Base-by-base conservation (phyloP, 2,797 vertebrate genomes). In the Sebastes taczanowskii region DNA sequence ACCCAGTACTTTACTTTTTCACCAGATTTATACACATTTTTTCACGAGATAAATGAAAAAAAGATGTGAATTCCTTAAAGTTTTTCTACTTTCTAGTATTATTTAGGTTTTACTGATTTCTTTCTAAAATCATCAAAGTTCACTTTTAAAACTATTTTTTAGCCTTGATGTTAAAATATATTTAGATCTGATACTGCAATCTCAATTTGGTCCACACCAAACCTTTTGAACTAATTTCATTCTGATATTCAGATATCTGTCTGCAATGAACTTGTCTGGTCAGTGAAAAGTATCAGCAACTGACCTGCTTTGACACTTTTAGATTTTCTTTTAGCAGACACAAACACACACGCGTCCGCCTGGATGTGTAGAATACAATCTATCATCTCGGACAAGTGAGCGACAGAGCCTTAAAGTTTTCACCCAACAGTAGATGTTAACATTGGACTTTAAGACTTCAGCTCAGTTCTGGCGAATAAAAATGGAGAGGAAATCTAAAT, bases 191-290 rank as follows among this genome's bases (percentile, higher is more conserved):
- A 49, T 49, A 20, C 46, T 49, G 46, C 46, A 53, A 22, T 53
- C 0, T 22, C 8, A 53, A 22, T 53, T n/a, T 53, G 49, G 49
- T 52, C 20, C 0, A 18, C 0, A 46, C 42, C 7, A 46, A 6
- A 46, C 16, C 42, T 46, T 46, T n/a, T 52, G 8, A 52, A 52
- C 20, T 9, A 4, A 52, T n/a, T 52, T n/a, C 0, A 52, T 52
- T 52, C 7, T 52, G 0, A 42, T n/a, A n/a, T 52, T 52, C 49
- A 52, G 20, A 20, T n/a, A 52, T n/a, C 49, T n/a, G 9, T 53
- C 52, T 22, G 46, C 46, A 49, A 49, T 49, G 46, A 49, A 20
- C 46, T 49, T 49, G 46, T 49, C 18, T 49, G 46, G 46, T 49
- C 46, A 49, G 52, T 53, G 20, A 53, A 0, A 9, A 53, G n/a